Conservation (phyloP, 2,797 vertebrate genomes). For the Crenuchus spilurus region DNA sequence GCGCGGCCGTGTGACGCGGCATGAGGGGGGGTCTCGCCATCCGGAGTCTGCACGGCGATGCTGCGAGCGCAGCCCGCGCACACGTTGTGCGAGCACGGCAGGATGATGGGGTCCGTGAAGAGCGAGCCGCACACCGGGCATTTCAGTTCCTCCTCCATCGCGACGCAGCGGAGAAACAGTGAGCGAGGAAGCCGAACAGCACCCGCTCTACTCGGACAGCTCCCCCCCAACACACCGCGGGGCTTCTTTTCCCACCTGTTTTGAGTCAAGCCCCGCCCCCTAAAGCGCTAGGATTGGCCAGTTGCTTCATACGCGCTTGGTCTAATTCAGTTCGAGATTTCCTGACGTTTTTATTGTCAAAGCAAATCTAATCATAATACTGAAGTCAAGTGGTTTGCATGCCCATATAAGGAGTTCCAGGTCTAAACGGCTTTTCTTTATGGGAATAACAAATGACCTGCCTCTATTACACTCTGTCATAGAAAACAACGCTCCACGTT, state of each 20-base stretch:
- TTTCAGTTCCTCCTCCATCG: slow-evolving; percentile 97
- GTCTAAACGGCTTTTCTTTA: too few relatives aligned
- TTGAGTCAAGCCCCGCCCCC: neutral
- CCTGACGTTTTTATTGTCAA: too few relatives aligned
- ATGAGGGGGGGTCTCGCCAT: slow-evolving; percentile 82
- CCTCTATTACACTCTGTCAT: too few relatives aligned
- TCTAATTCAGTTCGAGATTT: too few relatives aligned
- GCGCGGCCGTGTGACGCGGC: slow-evolving; percentile 71
- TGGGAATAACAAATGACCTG: too few relatives aligned
- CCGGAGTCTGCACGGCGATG: slow-evolving; percentile 94
- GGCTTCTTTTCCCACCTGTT: neutral
- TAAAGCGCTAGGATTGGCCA: neutral
- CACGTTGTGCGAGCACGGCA: slow-evolving; percentile 96
- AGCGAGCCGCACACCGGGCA: slow-evolving; percentile 95
- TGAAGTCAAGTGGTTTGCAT: too few relatives aligned
- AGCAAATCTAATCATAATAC: too few relatives aligned
- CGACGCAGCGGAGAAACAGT: slow-evolving; percentile 51
- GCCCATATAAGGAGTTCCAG: too few relatives aligned
- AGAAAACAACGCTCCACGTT: too few relatives aligned
- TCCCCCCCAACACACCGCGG: slow-evolving; percentile 47
- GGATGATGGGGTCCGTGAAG: slow-evolving; percentile 90
- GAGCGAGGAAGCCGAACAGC: slow-evolving; percentile 66
- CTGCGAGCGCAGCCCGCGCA: slow-evolving; percentile 92
- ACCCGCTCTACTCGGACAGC: slow-evolving; percentile 75
- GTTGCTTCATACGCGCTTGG: too few relatives aligned